A percentile compares a stretch with the other conserved stretches of the same genome.
Evolutionary conservation across 2,113 vertebrate genomes (phyloP).

Genomic region (Pao palembangensis): DNA sequence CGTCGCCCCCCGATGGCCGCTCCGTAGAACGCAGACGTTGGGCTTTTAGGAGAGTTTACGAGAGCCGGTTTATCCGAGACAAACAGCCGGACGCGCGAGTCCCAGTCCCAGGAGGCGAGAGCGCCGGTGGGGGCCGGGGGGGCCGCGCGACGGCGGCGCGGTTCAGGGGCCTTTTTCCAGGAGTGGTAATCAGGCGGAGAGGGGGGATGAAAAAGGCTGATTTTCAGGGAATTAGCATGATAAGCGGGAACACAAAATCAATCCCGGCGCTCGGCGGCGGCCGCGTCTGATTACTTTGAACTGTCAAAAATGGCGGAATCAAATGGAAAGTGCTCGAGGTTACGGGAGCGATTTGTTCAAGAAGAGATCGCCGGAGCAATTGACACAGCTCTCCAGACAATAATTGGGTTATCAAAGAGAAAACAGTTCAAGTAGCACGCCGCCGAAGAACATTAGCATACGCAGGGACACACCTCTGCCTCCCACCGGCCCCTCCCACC

Average conservation of each 20-base stretch:
- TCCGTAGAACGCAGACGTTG: no score
- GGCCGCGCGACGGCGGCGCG: slow-evolving; percentile 81
- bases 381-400: slow-evolving; percentile 99
- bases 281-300: slow-evolving; percentile 99
- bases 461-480: slow-evolving; percentile 86
- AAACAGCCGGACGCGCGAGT: no score
- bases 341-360: slow-evolving; percentile 99
- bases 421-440: slow-evolving; percentile 99
- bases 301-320: slow-evolving; percentile 99
- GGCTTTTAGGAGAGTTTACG: no score
- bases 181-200: slow-evolving; percentile 86
- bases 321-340: slow-evolving; percentile 99
- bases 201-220: slow-evolving; percentile 98
- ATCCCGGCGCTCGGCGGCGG: slow-evolving; percentile 96
- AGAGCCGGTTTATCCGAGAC: no score
- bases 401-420: slow-evolving; percentile 99
- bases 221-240: slow-evolving; percentile 99
- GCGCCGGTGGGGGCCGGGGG: slow-evolving; percentile 36
- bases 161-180: slow-evolving; percentile 93
- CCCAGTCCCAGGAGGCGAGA: neutral
- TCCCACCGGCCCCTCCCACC: slow-evolving; percentile 77
- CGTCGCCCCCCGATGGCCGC: no score
- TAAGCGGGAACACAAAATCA: slow-evolving; percentile 99
- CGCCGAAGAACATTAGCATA: slow-evolving; percentile 99
- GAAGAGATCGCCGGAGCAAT: slow-evolving; percentile 99